phyloP scores from a whole-genome alignment of 2,113 vertebrate genomes.

The Colius striatus region DNA sequence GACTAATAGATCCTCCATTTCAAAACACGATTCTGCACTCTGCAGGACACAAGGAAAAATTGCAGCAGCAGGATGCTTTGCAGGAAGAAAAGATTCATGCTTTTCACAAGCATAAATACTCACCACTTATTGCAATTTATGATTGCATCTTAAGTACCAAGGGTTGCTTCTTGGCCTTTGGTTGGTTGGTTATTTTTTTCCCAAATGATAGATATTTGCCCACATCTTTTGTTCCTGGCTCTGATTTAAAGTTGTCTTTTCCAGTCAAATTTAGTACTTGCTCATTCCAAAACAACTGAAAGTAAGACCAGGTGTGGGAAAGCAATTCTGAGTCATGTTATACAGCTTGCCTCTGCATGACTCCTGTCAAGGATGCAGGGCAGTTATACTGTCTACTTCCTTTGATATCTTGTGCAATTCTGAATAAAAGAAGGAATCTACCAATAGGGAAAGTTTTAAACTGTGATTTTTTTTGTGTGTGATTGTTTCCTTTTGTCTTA shows the following conservation, averaged over 20 bases:
- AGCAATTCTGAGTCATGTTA: not conserved
- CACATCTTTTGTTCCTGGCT: not conserved
- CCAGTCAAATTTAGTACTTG: slow-evolving; percentile 27
- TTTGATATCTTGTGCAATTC: not conserved
- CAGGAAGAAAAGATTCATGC: not conserved
- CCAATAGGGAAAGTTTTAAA: not conserved
- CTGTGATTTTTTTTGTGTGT: not conserved
- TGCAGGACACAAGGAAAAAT: slow-evolving; percentile 37
- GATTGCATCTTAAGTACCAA: not conserved
- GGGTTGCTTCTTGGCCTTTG: not conserved
- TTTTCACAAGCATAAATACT: slow-evolving; percentile 3
- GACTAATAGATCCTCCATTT: slow-evolving; percentile 25
- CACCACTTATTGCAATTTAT: slow-evolving; percentile 2
- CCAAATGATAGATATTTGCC: not conserved
- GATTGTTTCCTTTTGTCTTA: not conserved
- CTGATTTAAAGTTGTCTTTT: slow-evolving; percentile 28
- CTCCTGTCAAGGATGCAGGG: not conserved
- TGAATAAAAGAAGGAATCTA: not conserved
- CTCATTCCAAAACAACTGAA: not conserved
- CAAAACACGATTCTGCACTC: slow-evolving; percentile 69
- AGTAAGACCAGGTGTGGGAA: not conserved
- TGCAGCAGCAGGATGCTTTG: slow-evolving; percentile 22
- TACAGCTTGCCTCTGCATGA: not conserved
- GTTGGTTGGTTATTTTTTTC: not conserved
- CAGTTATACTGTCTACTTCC: not conserved